These are phyloP conservation scores for Neomorphus geoffroyi DNA, from an alignment of 2,797 vertebrate genomes.

Conservation along the genomic window DNA sequence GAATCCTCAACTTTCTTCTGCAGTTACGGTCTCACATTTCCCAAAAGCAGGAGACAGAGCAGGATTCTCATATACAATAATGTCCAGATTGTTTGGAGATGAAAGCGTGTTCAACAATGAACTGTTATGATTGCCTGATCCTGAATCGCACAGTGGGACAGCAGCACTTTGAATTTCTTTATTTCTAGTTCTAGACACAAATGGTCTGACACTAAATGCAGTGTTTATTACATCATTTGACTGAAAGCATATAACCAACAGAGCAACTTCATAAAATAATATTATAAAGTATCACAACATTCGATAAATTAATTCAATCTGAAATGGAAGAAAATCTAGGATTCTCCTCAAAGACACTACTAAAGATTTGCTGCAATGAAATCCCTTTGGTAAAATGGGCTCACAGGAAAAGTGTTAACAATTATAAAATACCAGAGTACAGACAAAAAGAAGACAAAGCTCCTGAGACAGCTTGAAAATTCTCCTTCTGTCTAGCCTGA, in stretches of 20 bases:
- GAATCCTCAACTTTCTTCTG: not conserved
- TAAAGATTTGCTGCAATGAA: not conserved
- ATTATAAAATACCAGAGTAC: not conserved
- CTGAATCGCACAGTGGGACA: not conserved
- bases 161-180: not conserved
- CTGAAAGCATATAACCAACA: not conserved
- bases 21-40: not conserved
- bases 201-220: not conserved
- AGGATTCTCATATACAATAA: not conserved
- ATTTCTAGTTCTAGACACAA: not conserved
- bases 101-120: not conserved
- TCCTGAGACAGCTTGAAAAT: not conserved
- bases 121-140: not conserved
- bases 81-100: not conserved
- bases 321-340: not conserved
- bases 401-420: not conserved
- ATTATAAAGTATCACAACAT: not conserved
- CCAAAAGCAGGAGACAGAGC: not conserved
- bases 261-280: not conserved
- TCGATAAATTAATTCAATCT: not conserved
- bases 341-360: not conserved
- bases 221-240: not conserved
- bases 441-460: not conserved
- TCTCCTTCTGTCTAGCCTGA: not conserved
- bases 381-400: not conserved